phyloP scores from a whole-genome alignment of 2,888 invertebrate genomes.

The Maniola hyperantus region DNA sequence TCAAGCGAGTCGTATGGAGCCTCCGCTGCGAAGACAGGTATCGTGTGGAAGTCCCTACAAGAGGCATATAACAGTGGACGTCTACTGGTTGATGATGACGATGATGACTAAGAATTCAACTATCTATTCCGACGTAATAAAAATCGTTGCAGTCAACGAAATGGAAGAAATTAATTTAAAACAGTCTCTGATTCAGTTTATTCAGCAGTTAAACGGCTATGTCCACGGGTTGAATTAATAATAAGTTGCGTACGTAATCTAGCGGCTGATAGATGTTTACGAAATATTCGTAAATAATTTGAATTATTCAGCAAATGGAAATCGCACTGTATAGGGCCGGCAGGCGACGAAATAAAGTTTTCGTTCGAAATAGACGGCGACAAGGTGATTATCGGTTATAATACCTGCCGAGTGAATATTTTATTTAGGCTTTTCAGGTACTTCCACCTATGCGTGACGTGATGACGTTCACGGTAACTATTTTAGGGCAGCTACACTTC shows the following conservation, averaged over 20 bases:
- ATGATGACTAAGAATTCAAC: too few relatives aligned
- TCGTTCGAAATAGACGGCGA: slow-evolving; percentile 69
- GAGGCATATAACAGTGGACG: too few relatives aligned
- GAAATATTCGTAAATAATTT: slow-evolving; percentile 12
- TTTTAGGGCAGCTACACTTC: slow-evolving; percentile 66
- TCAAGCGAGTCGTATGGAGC: too few relatives aligned
- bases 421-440: slow-evolving; percentile 63
- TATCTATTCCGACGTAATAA: too few relatives aligned
- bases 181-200: not conserved
- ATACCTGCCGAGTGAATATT: slow-evolving; percentile 73
- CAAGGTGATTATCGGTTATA: slow-evolving; percentile 72
- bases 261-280: slow-evolving; percentile 5
- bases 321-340: slow-evolving; percentile 1
- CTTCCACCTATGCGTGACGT: slow-evolving; percentile 61
- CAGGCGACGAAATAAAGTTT: slow-evolving; percentile 47
- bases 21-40: too few relatives aligned
- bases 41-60: too few relatives aligned
- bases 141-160: too few relatives aligned
- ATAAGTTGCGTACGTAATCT: not conserved
- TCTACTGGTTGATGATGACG: too few relatives aligned
- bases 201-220: not conserved
- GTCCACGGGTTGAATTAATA: not conserved
- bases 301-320: slow-evolving; percentile 24
- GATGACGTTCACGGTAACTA: slow-evolving; percentile 66
- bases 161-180: too few relatives aligned